These are phyloP conservation scores for Alces alces DNA, from an alignment of 2,113 vertebrate genomes.

Conservation along the genomic window DNA sequence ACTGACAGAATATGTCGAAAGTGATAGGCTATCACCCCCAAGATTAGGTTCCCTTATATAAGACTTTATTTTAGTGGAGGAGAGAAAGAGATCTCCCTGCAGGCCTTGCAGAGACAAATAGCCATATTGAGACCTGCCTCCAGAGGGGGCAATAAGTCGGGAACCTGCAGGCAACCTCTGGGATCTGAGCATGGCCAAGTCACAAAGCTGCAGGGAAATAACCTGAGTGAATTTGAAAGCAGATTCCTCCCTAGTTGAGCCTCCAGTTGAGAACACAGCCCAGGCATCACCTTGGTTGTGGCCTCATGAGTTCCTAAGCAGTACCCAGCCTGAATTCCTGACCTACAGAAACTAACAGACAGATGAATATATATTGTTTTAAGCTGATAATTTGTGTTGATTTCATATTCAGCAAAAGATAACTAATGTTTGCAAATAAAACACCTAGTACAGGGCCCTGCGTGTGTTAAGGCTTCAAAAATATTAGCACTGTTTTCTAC, in stretches of 20 bases:
- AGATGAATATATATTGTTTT: background rate
- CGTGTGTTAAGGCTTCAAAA: background rate
- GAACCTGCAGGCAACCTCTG: background rate
- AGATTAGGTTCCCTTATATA: background rate
- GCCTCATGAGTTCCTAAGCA: background rate
- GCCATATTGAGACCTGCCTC: background rate
- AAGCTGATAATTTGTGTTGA: background rate
- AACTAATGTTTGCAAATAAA: background rate
- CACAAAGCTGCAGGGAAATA: background rate
- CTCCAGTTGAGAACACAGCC: background rate
- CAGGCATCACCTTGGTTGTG: background rate
- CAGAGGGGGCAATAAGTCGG: background rate
- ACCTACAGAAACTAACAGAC: background rate
- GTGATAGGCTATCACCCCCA: background rate
- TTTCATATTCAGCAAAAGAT: background rate
- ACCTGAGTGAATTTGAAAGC: background rate
- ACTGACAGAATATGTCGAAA: background rate
- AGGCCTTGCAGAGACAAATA: background rate
- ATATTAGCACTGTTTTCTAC: background rate
- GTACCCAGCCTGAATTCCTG: background rate
- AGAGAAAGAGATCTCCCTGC: background rate
- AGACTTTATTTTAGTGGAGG: background rate
- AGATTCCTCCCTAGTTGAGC: background rate
- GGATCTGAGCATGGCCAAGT: background rate
- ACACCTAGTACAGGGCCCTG: background rate